Evolutionary conservation across 1,140 invertebrate species (phyloP).

Genomic region (Drosophila nasuta): DNA sequence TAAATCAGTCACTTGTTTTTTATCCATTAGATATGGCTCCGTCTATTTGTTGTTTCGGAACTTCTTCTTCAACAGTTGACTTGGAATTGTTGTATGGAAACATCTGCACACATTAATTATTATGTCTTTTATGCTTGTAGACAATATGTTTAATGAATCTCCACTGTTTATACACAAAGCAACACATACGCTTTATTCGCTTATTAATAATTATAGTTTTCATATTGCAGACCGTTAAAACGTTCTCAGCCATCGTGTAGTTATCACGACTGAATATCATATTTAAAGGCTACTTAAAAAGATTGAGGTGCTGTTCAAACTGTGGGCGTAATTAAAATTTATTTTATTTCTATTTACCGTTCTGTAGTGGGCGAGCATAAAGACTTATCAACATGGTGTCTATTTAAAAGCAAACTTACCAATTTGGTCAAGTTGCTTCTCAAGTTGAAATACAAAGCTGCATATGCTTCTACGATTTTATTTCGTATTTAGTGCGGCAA

Average conservation of each 20-base stretch:
- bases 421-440: constrained; percentile 7
- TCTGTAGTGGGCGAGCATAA: constrained; percentile 8
- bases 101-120: constrained; percentile 47
- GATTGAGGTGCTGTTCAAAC: background rate
- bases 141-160: constrained; percentile 47
- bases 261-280: constrained; percentile 23
- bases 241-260: constrained; percentile 4
- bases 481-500: background rate
- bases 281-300: constrained; percentile 26
- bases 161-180: constrained; percentile 11
- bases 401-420: constrained; percentile 8
- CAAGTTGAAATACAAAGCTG: background rate
- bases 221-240: constrained; percentile 36
- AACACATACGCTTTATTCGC: constrained; percentile 14
- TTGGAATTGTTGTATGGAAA: constrained; percentile 11
- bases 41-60: constrained; percentile 21
- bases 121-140: constrained; percentile 49
- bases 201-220: constrained; percentile 18
- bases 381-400: background rate
- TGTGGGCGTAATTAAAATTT: constrained; percentile 38
- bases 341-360: constrained; percentile 38
- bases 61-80: background rate
- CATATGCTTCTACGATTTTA: background rate
- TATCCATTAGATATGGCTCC: constrained; percentile 41
- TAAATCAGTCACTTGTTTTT: constrained; percentile 56